Evolutionary conservation across 2,888 invertebrate genomes (phyloP).

Genomic region (Drosophila villosipedis): DNA sequence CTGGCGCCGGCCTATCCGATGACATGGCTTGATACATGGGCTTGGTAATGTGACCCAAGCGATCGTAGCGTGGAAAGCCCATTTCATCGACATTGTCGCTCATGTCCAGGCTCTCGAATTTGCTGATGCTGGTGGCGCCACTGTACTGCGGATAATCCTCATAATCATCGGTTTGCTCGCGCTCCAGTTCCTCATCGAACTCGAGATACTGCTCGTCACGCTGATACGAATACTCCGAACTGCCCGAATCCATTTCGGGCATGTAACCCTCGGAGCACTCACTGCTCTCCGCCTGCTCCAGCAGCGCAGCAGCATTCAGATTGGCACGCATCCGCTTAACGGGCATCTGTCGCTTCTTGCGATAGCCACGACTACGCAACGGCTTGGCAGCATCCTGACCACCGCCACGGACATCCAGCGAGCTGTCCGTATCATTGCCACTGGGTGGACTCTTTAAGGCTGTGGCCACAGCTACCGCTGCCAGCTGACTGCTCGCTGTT

Average conservation of each 20-base stretch:
- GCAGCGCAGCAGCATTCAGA: slow-evolving; percentile 76
- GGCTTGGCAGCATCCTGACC: slow-evolving; percentile 89
- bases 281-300: slow-evolving; percentile 87
- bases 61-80: slow-evolving; percentile 88
- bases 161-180: slow-evolving; percentile 86
- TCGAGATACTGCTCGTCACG: slow-evolving; percentile 85
- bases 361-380: slow-evolving; percentile 89
- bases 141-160: slow-evolving; percentile 86
- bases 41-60: slow-evolving; percentile 86
- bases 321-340: slow-evolving; percentile 83
- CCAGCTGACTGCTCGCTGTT: slow-evolving; percentile 86
- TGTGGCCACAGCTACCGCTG: slow-evolving; percentile 75
- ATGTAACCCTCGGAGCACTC: slow-evolving; percentile 90
- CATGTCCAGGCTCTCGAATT: slow-evolving; percentile 88
- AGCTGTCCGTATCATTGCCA: slow-evolving; percentile 91
- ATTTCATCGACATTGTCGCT: slow-evolving; percentile 89
- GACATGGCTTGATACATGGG: slow-evolving; percentile 79
- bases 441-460: slow-evolving; percentile 90
- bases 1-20: slow-evolving; percentile 72
- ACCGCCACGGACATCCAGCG: slow-evolving; percentile 87
- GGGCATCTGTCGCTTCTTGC: slow-evolving; percentile 88
- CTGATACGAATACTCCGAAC: slow-evolving; percentile 87
- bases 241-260: slow-evolving; percentile 88
- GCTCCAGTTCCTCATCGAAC: slow-evolving; percentile 84
- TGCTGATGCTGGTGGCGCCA: slow-evolving; percentile 67